A percentile compares a stretch with the other conserved stretches of the same genome.
phyloP scores from a whole-genome alignment of 2,113 vertebrate genomes.

The Telmatochromis sp. region DNA sequence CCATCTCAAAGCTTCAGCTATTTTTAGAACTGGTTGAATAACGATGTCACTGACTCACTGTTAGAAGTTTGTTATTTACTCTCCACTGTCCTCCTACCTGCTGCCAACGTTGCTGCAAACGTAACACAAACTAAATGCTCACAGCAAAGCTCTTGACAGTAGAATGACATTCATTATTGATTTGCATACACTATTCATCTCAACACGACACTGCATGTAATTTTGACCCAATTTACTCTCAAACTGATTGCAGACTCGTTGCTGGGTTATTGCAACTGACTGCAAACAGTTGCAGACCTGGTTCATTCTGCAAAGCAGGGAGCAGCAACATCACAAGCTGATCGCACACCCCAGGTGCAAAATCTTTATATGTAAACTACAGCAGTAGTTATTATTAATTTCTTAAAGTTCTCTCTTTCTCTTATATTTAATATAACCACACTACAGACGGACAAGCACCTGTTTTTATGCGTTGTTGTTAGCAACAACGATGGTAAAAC shows the following conservation, averaged over 20 bases:
- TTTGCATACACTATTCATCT: fast-evolving
- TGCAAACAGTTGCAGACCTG: background rate
- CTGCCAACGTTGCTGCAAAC: background rate
- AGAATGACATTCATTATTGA: background rate
- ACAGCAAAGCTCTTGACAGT: background rate
- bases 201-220: background rate
- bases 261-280: background rate
- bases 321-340: background rate
- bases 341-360: background rate
- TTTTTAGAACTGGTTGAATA: background rate
- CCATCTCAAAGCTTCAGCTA: background rate
- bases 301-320: background rate
- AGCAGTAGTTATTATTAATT: no score
- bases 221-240: background rate
- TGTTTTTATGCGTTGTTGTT: no score
- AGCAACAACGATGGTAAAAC: no score
- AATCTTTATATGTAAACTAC: background rate
- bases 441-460: no score
- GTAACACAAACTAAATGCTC: background rate
- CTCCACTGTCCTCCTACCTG: background rate
- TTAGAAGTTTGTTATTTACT: background rate
- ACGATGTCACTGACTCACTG: background rate
- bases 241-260: background rate
- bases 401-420: no score
- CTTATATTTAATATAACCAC: no score